These are phyloP conservation scores for Athalia circularis DNA, from an alignment of 2,888 invertebrate genomes.

Conservation along the genomic window DNA sequence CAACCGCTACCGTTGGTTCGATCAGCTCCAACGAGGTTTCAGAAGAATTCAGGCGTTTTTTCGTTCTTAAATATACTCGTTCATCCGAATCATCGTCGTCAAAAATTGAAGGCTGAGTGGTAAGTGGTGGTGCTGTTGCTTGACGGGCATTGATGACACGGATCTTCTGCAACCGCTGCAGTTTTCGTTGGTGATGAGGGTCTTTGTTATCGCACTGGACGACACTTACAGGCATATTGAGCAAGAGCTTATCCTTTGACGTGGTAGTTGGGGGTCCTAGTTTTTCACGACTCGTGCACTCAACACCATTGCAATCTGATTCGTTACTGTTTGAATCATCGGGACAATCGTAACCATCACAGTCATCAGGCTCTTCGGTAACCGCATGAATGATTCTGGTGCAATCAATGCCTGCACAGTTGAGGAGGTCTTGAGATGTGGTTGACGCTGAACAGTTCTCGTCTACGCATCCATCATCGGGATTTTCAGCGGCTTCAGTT, in stretches of 20 bases:
- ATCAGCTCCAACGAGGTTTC: not conserved
- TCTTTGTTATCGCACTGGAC: slow-evolving; percentile 54
- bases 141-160: slow-evolving; percentile 41
- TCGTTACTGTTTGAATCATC: slow-evolving; percentile 9
- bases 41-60: not conserved
- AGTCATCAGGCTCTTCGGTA: not conserved
- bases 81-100: not conserved
- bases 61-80: no score
- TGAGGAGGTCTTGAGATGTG: no score
- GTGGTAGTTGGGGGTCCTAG: not conserved
- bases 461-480: no score
- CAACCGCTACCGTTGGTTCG: not conserved
- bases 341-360: slow-evolving; percentile 38
- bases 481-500: not conserved
- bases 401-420: no score
- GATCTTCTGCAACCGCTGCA: slow-evolving; percentile 52
- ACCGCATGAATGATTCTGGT: no score
- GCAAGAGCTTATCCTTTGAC: no score
- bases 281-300: slow-evolving; percentile 15
- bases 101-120: not conserved
- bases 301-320: slow-evolving; percentile 7
- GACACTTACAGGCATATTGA: no score
- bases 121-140: not conserved
- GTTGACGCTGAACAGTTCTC: no score
- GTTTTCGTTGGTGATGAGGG: slow-evolving; percentile 53